Evolutionary conservation across 1,140 invertebrate genomes (phyloP).

Genomic region (Hylaeus volcanicus): DNA sequence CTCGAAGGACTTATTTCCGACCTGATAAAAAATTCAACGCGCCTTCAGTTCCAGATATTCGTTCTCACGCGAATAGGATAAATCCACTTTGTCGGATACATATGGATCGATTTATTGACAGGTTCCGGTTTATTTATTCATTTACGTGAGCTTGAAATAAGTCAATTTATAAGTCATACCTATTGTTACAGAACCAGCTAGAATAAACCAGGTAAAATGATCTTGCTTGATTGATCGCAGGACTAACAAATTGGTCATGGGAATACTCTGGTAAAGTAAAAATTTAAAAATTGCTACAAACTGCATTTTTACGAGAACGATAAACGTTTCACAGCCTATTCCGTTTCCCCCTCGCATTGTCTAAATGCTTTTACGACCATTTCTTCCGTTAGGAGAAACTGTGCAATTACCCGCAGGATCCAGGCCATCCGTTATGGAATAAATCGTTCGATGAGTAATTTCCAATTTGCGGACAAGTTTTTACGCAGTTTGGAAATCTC

Average conservation of each 20-base stretch:
- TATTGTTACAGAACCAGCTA: too few species aligned
- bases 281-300: neutral
- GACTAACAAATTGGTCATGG: too few species aligned
- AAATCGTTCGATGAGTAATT: slow-evolving; percentile 26
- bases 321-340: neutral
- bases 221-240: too few species aligned
- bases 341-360: neutral
- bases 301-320: neutral
- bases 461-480: slow-evolving; percentile 6
- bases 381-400: slow-evolving; percentile 23
- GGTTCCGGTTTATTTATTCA: neutral
- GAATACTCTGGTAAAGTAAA: too few species aligned
- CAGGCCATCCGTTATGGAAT: slow-evolving; percentile 11
- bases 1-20: neutral
- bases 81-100: neutral
- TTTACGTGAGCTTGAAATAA: neutral
- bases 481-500: neutral
- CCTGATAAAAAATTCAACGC: neutral
- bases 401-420: slow-evolving; percentile 7
- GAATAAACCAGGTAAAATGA: too few species aligned
- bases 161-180: too few species aligned
- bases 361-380: neutral
- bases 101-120: neutral
- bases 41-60: neutral
- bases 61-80: neutral